Evolutionary conservation across 2,113 vertebrate species (phyloP), one percentile per base, ranked within the genome.

Genomic region (Tychaedon coryphoeus): DNA sequence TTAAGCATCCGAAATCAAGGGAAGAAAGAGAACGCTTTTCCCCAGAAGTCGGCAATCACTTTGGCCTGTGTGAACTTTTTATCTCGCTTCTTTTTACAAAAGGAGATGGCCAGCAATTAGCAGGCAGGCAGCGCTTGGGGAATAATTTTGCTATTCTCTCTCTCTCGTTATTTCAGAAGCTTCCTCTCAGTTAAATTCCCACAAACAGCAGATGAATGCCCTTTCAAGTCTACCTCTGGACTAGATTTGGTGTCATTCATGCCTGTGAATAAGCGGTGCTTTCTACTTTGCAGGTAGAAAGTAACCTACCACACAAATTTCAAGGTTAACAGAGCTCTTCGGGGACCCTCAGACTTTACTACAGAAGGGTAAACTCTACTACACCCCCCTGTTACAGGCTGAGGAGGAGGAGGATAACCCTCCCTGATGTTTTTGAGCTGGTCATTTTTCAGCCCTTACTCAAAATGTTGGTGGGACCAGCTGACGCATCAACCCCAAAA

Each of bases 221-320:
- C 62, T 92, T 96, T 96, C 64, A 94, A 75, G 78, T 88, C n/a
- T 86, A 11, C 48, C n/a, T 77, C 51, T 74, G 47, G 43, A 88
- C 23, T 48, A 80, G 47, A 61, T 6, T 28, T 8, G 0, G n/a
- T 1, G 19, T 70, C 57, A 24, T 24, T 76, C 56, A 14, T 28
- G 31, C 38, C 22, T 56, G 51, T 34, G 58, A 67, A 56, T 73
- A 73, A 87, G 58, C 3, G 6, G 5, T n/a, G 43, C 58, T 88
- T 87, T 83, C 51, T 86, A 19, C 48, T 90, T 83, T 48, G 50
- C 51, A 79, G 50, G 67, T 78, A 79, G 58, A 79, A 72, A 71
- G 42, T 70, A 67, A 94, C 48, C 12, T 92, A 29, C 45, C 22
- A 47, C 5, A 1, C 34, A 40, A 50, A 71, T 23, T 71, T 87